Evolutionary conservation across 2,113 vertebrate species (phyloP).

Genomic region (Strigops habroptila): DNA sequence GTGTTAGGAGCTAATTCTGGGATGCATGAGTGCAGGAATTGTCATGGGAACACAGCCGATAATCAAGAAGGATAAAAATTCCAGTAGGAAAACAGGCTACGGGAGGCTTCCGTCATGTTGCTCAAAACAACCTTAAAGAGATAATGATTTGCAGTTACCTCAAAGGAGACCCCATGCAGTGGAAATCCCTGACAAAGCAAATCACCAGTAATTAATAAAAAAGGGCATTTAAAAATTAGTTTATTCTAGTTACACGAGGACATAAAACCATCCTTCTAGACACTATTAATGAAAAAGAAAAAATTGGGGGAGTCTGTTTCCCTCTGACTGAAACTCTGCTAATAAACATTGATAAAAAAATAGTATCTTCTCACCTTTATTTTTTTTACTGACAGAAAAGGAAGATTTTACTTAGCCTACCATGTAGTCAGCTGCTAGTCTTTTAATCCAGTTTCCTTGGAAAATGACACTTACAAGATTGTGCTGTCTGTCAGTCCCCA

Average conservation of each 20-base stretch:
- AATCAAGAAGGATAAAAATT: constrained; percentile 56
- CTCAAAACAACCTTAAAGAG: neutral
- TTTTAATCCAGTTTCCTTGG: neutral
- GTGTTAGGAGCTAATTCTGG: constrained; percentile 64
- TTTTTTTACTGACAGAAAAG: neutral
- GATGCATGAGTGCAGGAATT: constrained; percentile 50
- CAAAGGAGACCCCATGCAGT: neutral
- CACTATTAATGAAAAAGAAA: neutral
- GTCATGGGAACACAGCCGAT: constrained; percentile 57
- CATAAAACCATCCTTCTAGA: neutral
- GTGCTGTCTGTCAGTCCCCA: neutral
- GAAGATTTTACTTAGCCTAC: neutral
- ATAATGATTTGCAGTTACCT: constrained; percentile 4
- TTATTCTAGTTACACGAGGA: neutral
- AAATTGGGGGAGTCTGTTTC: neutral
- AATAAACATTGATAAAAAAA: neutral
- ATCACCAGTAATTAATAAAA: neutral
- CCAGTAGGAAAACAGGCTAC: neutral
- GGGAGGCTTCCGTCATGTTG: neutral
- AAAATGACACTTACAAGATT: neutral
- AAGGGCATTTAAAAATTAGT: neutral
- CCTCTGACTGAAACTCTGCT: neutral
- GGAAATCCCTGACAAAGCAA: constrained; percentile 6
- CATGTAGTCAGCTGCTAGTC: neutral
- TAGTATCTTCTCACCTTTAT: neutral